phyloP scores from a whole-genome alignment of 2,888 invertebrate species.

The Podabrus alpinus region DNA sequence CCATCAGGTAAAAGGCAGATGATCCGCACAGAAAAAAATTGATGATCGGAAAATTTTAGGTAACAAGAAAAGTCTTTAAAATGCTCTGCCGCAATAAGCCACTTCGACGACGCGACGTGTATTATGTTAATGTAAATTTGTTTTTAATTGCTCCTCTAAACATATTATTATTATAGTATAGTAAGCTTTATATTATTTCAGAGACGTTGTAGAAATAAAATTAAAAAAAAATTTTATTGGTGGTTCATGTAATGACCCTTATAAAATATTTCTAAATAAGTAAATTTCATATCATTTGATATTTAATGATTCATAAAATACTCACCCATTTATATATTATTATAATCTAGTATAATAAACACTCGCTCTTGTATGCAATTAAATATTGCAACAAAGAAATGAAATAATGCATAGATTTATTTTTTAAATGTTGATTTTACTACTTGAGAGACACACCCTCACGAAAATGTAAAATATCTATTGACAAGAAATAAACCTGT shows the following conservation, averaged over 20 bases:
- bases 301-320: not conserved
- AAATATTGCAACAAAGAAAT: not conserved
- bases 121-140: not conserved
- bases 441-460: not conserved
- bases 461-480: not conserved
- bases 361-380: not conserved
- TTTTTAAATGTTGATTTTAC: not conserved
- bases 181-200: too few species aligned
- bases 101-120: too few species aligned
- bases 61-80: too few species aligned
- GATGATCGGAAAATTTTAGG: not conserved
- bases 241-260: not conserved
- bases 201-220: not conserved
- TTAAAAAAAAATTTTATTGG: not conserved
- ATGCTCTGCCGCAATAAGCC: not conserved
- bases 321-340: not conserved
- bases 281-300: not conserved
- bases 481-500: not conserved
- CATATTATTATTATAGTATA: too few species aligned
- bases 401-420: not conserved
- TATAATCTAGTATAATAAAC: not conserved
- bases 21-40: not conserved
- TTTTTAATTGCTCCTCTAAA: not conserved
- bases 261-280: not conserved
- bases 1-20: not conserved